Base-by-base conservation (phyloP, 1,140 invertebrate genomes). In the Euglossa dilemma region DNA sequence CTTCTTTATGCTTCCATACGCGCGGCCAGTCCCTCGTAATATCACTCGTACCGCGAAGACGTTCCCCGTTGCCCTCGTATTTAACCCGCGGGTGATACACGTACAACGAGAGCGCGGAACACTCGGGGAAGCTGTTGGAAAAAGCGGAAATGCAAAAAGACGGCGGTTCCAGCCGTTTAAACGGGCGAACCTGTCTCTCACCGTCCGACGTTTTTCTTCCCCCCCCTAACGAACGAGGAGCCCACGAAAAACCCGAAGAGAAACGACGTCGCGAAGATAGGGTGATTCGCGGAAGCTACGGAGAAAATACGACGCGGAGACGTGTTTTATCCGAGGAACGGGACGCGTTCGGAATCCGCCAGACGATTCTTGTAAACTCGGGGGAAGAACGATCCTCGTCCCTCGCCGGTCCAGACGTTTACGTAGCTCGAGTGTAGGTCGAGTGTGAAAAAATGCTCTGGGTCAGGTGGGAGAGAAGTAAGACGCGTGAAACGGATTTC, bases 1-100 rank as follows among this genome's bases (percentile, higher is more conserved):
- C 61, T 61, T 59, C 54, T 64, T 23, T 54, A 43, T 66, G 50
- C 66, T 66, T 66, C 47, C 43, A 66, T 66, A 66, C 25, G 36
- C 57, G 45, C 45, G 43, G 11, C 9, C 72, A 18, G 50, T 18
- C 18, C 5, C 47, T 45, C 56, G 71, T 6, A 23, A 18, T 20
- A 56, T 36, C 36, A 4, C 36, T 36, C 36, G 36, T 36, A 36
- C 36, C 36, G 1, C 36, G 36, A 36, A 36, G 1, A 36, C 36
- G 36, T 36, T 36, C 4, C 36, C 36, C 36, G 36, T 36, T 36
- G 36, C 36, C 36, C 36, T 36, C 36, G 36, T 36, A 36, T 36
- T 36, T 36, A 36, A 36, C 36, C 36, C 36, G 36, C 36, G 36
- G 4, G 36, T 36, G 36, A 4, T 36, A 36, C 36, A 4, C 36